Percentiles rank a stretch among this genome's conserved stretches.
Conservation (phyloP, 2,113 vertebrate genomes). For the Eptatretus burgeri region DNA sequence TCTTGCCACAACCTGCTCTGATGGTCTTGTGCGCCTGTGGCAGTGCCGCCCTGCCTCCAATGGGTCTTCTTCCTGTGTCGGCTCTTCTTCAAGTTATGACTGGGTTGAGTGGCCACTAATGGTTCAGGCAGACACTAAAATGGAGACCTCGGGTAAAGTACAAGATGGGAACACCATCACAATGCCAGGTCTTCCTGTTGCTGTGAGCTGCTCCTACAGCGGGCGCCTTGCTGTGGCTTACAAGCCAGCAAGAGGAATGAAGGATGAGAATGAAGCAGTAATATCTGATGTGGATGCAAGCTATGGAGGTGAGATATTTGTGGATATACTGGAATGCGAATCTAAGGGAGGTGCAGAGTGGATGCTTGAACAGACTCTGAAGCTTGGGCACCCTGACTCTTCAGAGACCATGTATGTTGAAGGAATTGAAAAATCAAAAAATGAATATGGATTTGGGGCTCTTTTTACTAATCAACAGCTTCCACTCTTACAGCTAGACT, state of each 20-base stretch:
- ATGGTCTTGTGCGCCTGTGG: conserved; percentile 76
- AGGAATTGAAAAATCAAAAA: no score
- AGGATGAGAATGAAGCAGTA: conserved; percentile 19
- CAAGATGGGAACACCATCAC: conserved; percentile 26
- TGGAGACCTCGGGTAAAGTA: conserved; percentile 19
- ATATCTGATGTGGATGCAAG: conserved; percentile 10
- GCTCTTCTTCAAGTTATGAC: conserved; percentile 16
- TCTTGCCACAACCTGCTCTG: conserved; percentile 71
- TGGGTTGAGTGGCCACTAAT: conserved; percentile 88
- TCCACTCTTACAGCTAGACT: conserved; percentile 41
- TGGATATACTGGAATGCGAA: conserved; percentile 77
- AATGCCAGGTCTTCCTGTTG: conserved; percentile 36
- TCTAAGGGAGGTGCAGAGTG: conserved; percentile 78
- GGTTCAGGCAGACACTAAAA: conserved; percentile 43
- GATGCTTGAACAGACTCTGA: conserved; percentile 51
- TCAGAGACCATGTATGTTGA: no score
- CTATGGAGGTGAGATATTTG: conserved; percentile 28
- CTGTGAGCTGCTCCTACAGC: conserved; percentile 71
- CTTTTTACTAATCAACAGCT: no score
- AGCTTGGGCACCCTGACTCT: no score
- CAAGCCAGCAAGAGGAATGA: conserved; percentile 16
- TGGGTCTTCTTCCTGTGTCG: neutral
- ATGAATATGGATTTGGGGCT: no score
- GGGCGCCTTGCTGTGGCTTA: conserved; percentile 68
- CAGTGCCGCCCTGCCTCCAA: conserved; percentile 20